Evolutionary conservation across 2,888 invertebrate genomes (phyloP).

Genomic region (Lepidocyrtoides sp.): DNA sequence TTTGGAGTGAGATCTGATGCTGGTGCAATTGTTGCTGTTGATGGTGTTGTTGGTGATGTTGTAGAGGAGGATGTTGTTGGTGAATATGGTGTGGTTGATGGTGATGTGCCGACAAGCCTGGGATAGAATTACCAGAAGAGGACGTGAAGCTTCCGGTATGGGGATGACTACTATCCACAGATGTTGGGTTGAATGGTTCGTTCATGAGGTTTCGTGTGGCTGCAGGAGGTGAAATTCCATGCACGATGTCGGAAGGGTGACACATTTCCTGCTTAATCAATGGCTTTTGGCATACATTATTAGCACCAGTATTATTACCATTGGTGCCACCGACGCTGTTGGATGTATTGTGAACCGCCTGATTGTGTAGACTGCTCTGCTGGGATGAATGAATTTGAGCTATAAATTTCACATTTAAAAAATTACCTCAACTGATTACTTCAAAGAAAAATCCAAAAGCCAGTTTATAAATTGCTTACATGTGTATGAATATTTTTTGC

Average conservation of each 20-base stretch:
- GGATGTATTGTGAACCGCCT: slow-evolving; percentile 2
- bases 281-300: slow-evolving; percentile 65
- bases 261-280: slow-evolving; percentile 81
- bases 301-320: slow-evolving; percentile 41
- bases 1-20: slow-evolving; percentile 68
- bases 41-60: slow-evolving; percentile 60
- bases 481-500: neutral
- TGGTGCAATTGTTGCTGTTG: slow-evolving; percentile 76
- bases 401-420: neutral
- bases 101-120: slow-evolving; percentile 73
- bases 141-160: slow-evolving; percentile 79
- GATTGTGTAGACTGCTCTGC: slow-evolving; percentile 40
- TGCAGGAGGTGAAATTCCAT: slow-evolving; percentile 79
- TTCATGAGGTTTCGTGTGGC: slow-evolving; percentile 78
- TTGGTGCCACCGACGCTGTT: slow-evolving; percentile 19
- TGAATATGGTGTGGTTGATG: slow-evolving; percentile 76
- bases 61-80: slow-evolving; percentile 74
- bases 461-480: too few relatives aligned
- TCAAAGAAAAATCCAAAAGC: too few relatives aligned
- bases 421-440: too few relatives aligned
- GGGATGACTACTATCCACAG: slow-evolving; percentile 76
- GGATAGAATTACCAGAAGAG: slow-evolving; percentile 71
- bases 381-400: slow-evolving; percentile 66
- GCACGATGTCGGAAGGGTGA: slow-evolving; percentile 80
- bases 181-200: slow-evolving; percentile 75